Evolutionary conservation across 2,113 vertebrate genomes (phyloP).

Genomic region (Prionailurus bengalensis): DNA sequence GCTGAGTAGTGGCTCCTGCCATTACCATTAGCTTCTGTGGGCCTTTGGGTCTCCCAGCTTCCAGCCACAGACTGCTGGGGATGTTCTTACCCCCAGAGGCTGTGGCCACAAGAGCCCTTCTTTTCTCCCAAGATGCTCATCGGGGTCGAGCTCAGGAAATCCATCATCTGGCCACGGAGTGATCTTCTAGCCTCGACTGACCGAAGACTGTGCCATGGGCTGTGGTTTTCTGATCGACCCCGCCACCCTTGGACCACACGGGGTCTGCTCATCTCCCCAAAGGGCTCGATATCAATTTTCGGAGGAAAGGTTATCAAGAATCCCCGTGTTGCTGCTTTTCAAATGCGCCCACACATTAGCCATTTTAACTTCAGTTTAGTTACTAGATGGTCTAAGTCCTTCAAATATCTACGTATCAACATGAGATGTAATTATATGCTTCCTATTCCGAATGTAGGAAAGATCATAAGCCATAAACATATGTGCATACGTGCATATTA

Average conservation of each 20-base stretch:
- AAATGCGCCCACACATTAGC: not conserved
- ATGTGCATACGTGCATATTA: too few species aligned
- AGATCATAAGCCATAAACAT: not conserved
- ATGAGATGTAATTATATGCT: not conserved
- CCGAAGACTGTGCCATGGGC: not conserved
- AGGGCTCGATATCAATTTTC: not conserved
- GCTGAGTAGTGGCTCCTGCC: not conserved
- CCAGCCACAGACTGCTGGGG: not conserved
- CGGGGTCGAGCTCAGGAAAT: not conserved
- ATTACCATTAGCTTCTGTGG: accelerated
- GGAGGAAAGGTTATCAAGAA: not conserved
- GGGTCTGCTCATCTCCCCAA: not conserved
- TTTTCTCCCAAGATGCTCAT: not conserved
- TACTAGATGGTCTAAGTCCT: not conserved
- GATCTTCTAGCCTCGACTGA: not conserved
- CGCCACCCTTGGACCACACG: not conserved
- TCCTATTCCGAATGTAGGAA: not conserved
- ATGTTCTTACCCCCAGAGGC: not conserved
- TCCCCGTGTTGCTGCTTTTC: not conserved
- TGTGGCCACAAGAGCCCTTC: accelerated
- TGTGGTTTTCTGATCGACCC: not conserved
- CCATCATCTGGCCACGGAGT: not conserved
- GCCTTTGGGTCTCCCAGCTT: not conserved
- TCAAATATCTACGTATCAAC: not conserved
- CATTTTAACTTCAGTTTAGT: not conserved